Evolutionary conservation across 2,888 invertebrate species (phyloP).

Genomic region (Lacanobia oleracea): DNA sequence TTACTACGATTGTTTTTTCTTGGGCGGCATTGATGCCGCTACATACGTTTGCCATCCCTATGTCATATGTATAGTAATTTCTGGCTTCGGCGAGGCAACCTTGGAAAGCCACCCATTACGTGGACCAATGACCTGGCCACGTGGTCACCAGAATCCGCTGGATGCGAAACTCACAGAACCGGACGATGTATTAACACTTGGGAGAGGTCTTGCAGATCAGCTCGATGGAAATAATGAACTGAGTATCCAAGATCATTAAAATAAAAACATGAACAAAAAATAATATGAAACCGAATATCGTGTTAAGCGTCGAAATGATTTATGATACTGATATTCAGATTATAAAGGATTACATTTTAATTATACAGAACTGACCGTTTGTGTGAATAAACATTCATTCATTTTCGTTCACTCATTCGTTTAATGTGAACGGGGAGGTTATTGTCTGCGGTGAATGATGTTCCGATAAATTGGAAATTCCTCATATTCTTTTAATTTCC

Average conservation of each 20-base stretch:
- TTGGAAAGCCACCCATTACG: too few species aligned
- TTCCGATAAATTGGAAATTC: constrained; percentile 31
- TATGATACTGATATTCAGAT: constrained; percentile 45
- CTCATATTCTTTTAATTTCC: constrained; percentile 1
- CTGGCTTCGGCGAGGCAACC: too few species aligned
- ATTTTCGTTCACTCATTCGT: constrained; percentile 40
- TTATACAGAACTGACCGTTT: constrained; percentile 51
- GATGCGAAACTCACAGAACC: too few species aligned
- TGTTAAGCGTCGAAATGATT: constrained; percentile 44
- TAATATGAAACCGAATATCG: constrained; percentile 19
- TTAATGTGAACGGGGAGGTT: constrained; percentile 37
- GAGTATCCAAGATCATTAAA: constrained; percentile 17
- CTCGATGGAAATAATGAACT: background rate
- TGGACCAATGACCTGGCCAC: too few species aligned
- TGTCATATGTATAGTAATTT: too few species aligned
- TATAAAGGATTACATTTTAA: constrained; percentile 60
- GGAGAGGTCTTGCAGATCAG: too few species aligned
- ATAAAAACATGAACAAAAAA: background rate
- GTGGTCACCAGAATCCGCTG: too few species aligned
- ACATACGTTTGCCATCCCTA: too few species aligned
- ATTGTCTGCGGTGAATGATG: constrained; percentile 53
- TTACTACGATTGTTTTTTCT: too few species aligned
- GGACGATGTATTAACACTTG: too few species aligned
- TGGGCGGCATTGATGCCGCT: too few species aligned
- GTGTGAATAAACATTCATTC: constrained; percentile 53